Percentiles rank a stretch among this genome's conserved stretches.
phyloP scores from a whole-genome alignment of 2,888 invertebrate genomes.

The Ferrisia virgata region DNA sequence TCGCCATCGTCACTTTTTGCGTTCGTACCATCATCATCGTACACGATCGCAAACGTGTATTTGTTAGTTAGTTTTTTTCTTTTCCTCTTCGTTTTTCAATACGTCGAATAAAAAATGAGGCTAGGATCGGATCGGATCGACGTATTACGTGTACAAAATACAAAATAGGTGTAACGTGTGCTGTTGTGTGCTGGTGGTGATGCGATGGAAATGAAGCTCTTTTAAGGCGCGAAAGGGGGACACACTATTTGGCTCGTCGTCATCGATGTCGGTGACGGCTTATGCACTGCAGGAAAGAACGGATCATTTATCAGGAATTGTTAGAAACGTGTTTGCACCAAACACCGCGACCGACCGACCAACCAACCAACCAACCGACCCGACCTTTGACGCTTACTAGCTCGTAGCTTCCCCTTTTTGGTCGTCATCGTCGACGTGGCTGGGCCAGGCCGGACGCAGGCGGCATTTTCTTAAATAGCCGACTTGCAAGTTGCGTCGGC shows the following conservation, averaged over 20 bases:
- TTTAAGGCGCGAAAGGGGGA: no score
- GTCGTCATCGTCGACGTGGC: no score
- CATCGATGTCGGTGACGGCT: no score
- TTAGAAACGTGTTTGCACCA: background rate
- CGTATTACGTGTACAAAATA: background rate
- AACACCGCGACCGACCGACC: no score
- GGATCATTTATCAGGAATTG: slow-evolving; percentile 21
- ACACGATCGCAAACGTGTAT: no score
- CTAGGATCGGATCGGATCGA: background rate
- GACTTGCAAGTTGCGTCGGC: no score
- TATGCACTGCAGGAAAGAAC: background rate
- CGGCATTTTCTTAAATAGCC: no score
- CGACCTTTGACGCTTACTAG: background rate
- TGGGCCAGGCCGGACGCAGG: no score
- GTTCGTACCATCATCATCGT: background rate
- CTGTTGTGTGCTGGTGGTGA: background rate
- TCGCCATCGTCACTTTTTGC: background rate
- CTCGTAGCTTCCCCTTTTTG: background rate
- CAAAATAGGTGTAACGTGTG: background rate
- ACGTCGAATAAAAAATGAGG: background rate
- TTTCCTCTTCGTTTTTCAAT: background rate
- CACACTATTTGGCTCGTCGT: background rate
- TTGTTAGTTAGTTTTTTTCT: no score
- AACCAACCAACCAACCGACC: no score
- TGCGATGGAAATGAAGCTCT: background rate